Evolutionary conservation across 2,113 vertebrate species (phyloP).

Genomic region (Callospermophilus lateralis): DNA sequence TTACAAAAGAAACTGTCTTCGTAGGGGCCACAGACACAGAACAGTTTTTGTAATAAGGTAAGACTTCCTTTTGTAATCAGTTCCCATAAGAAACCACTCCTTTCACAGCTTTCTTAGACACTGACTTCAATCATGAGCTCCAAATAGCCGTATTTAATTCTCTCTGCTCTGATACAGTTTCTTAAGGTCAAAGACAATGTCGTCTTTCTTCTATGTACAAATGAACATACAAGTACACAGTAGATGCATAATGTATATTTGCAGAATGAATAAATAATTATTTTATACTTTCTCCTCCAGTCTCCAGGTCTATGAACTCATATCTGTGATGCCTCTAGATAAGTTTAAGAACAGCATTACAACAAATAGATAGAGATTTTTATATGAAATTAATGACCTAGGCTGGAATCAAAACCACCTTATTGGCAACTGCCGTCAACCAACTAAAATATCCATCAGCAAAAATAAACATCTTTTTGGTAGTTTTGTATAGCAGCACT

Average conservation of each 20-base stretch:
- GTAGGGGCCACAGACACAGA: background rate
- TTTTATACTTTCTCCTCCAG: background rate
- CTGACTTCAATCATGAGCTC: background rate
- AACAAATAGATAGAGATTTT: background rate
- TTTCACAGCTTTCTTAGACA: background rate
- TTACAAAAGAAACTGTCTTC: background rate
- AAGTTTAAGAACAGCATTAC: background rate
- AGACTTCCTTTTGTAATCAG: background rate
- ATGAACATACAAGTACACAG: constrained; percentile 1
- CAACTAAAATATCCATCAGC: background rate
- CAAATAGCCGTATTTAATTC: background rate
- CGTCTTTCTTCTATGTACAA: background rate
- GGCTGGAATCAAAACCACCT: background rate
- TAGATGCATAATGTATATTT: background rate
- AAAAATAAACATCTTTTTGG: background rate
- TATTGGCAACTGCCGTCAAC: background rate
- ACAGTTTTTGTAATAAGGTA: background rate
- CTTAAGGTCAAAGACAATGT: background rate
- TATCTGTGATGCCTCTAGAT: background rate
- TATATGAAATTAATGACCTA: constrained; percentile 14
- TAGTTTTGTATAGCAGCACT: background rate
- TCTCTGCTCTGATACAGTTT: background rate
- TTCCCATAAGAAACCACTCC: background rate
- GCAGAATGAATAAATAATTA: background rate
- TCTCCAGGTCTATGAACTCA: background rate